Evolutionary conservation across 2,797 vertebrate genomes (phyloP).

Genomic region (Myotis myotis): DNA sequence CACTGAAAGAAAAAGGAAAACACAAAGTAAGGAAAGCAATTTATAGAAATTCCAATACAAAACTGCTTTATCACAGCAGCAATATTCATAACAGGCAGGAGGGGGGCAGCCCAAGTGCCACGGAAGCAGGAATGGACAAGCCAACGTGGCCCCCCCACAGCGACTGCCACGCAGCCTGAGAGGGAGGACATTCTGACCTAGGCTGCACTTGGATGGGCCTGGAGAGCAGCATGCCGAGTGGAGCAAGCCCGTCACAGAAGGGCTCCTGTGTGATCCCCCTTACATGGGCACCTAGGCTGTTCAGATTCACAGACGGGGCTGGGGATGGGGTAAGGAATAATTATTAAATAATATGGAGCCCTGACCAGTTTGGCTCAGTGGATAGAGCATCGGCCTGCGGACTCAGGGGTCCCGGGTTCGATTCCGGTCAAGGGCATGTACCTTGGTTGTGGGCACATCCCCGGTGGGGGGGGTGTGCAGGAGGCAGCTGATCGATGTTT

Average conservation of each 20-base stretch:
- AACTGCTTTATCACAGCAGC: background rate
- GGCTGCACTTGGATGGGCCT: rapidly evolving
- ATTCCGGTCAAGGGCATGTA: no score
- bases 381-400: no score
- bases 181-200: background rate
- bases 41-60: background rate
- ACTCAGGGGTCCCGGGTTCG: no score
- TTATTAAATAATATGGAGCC: background rate
- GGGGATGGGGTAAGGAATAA: rapidly evolving
- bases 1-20: background rate
- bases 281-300: rapidly evolving
- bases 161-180: rapidly evolving
- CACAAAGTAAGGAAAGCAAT: background rate
- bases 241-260: background rate
- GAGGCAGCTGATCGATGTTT: no score
- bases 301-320: background rate
- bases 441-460: no score
- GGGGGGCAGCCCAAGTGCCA: background rate
- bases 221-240: background rate
- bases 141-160: rapidly evolving
- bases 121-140: rapidly evolving
- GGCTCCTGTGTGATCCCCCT: rapidly evolving
- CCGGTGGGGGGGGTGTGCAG: no score
- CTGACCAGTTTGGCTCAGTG: no score
- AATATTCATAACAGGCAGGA: rapidly evolving